Conservation (phyloP, 2,113 vertebrate species). For the Xiphorhynchus elegans region DNA sequence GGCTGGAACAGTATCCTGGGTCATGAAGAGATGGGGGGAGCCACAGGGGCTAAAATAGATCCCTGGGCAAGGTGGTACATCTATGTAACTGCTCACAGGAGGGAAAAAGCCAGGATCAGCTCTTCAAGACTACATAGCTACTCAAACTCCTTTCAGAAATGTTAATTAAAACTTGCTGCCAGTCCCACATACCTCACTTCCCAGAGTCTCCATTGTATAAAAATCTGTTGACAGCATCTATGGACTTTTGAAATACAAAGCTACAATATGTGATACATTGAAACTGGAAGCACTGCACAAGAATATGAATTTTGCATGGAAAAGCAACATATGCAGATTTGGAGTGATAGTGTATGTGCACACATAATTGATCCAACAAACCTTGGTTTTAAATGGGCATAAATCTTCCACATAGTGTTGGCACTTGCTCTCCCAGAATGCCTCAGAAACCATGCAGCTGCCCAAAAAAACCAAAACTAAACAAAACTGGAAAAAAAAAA, state of each 20-base stretch:
- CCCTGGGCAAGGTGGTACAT: background rate
- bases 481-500: background rate
- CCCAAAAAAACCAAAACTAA: background rate
- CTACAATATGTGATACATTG: background rate
- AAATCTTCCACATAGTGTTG: background rate
- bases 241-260: background rate
- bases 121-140: background rate
- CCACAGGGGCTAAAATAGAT: background rate
- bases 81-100: background rate
- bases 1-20: background rate
- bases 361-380: background rate
- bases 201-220: background rate
- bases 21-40: background rate
- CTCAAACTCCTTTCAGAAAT: background rate
- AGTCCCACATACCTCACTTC: background rate
- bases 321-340: background rate
- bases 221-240: background rate
- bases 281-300: background rate
- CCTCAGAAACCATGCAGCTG: background rate
- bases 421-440: background rate
- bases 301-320: background rate
- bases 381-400: background rate
- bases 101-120: background rate
- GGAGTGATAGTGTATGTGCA: background rate
- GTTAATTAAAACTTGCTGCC: background rate